phyloP scores from a whole-genome alignment of 1,140 invertebrate genomes.

The Aphelinus certus region DNA sequence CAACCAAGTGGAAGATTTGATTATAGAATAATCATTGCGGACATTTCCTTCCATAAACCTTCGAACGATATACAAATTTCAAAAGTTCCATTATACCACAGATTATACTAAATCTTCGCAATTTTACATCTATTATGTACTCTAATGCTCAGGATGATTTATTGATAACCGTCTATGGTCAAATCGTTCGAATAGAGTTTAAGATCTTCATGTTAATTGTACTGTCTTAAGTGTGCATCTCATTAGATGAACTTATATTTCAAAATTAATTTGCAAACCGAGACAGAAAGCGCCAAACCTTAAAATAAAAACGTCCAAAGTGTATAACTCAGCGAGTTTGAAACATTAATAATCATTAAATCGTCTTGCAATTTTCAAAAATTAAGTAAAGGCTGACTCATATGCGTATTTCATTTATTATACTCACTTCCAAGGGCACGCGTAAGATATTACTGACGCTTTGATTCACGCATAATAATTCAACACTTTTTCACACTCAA shows the following conservation, averaged over 20 bases:
- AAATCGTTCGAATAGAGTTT: background rate
- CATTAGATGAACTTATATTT: conserved; percentile 6
- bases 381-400: conserved; percentile 27
- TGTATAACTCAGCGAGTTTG: background rate
- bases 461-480: no score
- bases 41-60: no score
- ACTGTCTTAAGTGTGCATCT: conserved; percentile 1
- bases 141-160: no score
- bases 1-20: no score
- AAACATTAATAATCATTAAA: conserved; percentile 4
- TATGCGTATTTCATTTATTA: background rate
- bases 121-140: no score
- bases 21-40: no score
- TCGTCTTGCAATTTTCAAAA: background rate
- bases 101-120: no score
- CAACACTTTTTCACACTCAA: no score
- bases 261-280: conserved; percentile 34
- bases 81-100: no score
- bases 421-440: background rate
- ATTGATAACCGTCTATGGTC: no score
- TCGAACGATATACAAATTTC: no score
- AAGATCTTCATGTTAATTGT: background rate
- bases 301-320: conserved; percentile 25
- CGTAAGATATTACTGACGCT: no score
- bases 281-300: conserved; percentile 4